Evolutionary conservation across 2,888 invertebrate genomes (phyloP).

Genomic region (Ormyrus pomaceus): DNA sequence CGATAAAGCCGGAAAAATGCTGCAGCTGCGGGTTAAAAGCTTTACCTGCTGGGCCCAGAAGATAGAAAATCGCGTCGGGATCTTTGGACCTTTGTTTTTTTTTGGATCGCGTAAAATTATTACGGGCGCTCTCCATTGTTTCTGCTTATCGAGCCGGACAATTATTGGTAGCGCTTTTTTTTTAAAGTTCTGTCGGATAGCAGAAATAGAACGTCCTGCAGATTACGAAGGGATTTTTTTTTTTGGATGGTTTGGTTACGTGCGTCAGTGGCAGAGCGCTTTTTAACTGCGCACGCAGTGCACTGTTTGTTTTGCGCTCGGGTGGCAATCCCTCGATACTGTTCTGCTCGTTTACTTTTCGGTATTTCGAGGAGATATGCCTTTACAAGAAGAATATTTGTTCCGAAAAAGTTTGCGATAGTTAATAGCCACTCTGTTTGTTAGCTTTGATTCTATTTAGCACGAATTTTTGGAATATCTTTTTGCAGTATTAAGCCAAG

Average conservation of each 20-base stretch:
- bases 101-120: slow-evolving; percentile 30
- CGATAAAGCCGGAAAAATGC: no score
- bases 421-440: no score
- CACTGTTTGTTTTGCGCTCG: neutral
- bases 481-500: no score
- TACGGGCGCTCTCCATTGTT: slow-evolving; percentile 3
- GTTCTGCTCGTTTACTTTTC: neutral
- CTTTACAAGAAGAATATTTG: neutral
- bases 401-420: neutral
- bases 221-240: slow-evolving; percentile 12
- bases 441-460: no score
- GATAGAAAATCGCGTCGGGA: slow-evolving; percentile 17
- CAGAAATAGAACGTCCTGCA: slow-evolving; percentile 8
- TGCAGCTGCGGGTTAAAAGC: neutral
- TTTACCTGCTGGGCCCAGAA: neutral
- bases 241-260: slow-evolving; percentile 1
- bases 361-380: neutral
- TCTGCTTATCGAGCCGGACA: slow-evolving; percentile 23
- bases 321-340: neutral
- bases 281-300: neutral
- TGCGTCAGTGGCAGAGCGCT: neutral
- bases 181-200: neutral
- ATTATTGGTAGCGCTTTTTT: slow-evolving; percentile 29
- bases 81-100: neutral
- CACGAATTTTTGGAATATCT: no score